These are phyloP conservation scores for Dryoscopus gambensis DNA, from an alignment of 2,113 vertebrate genomes.

Conservation along the genomic window DNA sequence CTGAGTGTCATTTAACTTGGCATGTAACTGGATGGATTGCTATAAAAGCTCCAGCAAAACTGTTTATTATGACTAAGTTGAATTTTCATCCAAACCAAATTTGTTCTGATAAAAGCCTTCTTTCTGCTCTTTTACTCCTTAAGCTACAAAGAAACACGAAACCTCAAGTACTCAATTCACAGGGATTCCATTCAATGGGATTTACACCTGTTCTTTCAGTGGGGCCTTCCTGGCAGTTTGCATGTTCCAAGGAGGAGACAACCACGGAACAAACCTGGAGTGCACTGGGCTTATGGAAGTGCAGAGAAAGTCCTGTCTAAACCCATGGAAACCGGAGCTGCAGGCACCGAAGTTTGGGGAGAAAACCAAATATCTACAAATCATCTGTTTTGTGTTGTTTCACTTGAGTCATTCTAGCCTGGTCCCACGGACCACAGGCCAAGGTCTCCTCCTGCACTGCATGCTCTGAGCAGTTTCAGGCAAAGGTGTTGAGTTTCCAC, in stretches of 20 bases:
- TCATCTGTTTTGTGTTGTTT: not conserved
- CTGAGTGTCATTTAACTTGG: not conserved
- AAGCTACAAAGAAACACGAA: not conserved
- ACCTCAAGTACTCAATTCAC: not conserved
- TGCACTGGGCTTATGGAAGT: not conserved
- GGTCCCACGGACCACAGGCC: not conserved
- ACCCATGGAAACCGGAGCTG: not conserved
- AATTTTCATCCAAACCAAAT: not conserved
- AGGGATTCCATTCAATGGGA: not conserved
- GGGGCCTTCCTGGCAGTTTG: not conserved
- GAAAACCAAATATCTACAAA: not conserved
- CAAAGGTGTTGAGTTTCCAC: not conserved
- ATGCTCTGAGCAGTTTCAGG: not conserved
- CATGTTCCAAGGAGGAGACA: not conserved
- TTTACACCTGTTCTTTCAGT: not conserved
- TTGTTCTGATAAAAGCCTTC: not conserved
- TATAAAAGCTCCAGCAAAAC: not conserved
- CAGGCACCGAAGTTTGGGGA: not conserved
- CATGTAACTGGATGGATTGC: not conserved
- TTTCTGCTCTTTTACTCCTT: not conserved
- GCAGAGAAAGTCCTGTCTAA: not conserved
- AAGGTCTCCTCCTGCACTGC: not conserved
- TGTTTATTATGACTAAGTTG: not conserved
- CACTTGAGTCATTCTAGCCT: accelerated
- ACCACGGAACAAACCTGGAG: not conserved